Base-by-base conservation (phyloP, 2,888 invertebrate species). In the Rapana venosa region DNA sequence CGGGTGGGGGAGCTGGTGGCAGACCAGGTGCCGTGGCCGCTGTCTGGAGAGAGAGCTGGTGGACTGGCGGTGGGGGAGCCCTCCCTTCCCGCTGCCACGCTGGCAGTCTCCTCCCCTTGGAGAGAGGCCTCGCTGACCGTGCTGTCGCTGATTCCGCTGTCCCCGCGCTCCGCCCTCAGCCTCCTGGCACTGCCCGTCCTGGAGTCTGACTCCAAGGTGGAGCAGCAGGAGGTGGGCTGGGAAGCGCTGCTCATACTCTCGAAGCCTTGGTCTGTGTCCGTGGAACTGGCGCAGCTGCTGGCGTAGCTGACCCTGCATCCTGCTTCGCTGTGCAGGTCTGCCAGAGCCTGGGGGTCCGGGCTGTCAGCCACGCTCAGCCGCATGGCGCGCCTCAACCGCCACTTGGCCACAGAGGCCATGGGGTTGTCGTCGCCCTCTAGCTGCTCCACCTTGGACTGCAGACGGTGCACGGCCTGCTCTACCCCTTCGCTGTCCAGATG, bases 221-320 rank as follows among this genome's bases (percentile, higher is more conserved):
- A 96, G 92, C 95, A 95, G 91, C 96, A 93, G 8, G 96, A 96
- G 0, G 95, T 96, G 83, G 95, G 92, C 89, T 95, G 95, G 11
- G 95, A 95, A 61, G 94, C 93, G 56, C 93, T 95, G 87, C 91
- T 91, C 93, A 94, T 94, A 8, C 95, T 95, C 85, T 96, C 96
- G 91, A 96, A 96, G 26, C 96, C 96, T 92, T 96, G 95, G 91
- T 96, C 95, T 74, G 94, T 89, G 90, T 94, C 95, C 84, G 93
- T 94, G 89, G 94, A 94, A 86, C 94, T 94, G 66, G 94, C 94
- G 89, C 94, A 93, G 90, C 94, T 94, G 91, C 94, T 94, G 20
- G 92, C 91, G 88, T 94, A 93, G 90, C 94, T 95, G 90, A 92
- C 94, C n/a, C 95, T 90, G 22, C 94, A 94, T 0, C 94, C 94